These are phyloP conservation scores for Proctacanthus coquilletti DNA, from an alignment of 1,140 invertebrate species.

Conservation along the genomic window DNA sequence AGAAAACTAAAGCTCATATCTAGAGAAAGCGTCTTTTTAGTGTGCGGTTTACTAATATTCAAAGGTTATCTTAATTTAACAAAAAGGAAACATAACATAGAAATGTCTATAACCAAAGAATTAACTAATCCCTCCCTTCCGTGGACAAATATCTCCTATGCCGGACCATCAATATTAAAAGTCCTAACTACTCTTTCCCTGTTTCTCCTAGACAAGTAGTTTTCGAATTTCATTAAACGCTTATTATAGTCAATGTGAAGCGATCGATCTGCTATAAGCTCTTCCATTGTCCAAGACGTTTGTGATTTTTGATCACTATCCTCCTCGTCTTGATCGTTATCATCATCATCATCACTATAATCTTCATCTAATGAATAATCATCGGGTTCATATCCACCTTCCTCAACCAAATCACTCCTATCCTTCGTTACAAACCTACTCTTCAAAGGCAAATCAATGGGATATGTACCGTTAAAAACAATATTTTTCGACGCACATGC, in stretches of 20 bases:
- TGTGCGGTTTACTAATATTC: no score
- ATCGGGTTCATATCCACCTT: conserved; percentile 17
- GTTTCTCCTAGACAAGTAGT: conserved; percentile 21
- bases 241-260: conserved; percentile 28
- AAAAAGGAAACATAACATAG: no score
- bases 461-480: conserved; percentile 66
- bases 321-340: conserved; percentile 15
- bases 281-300: conserved; percentile 25
- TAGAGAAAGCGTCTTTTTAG: no score
- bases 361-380: conserved; percentile 5
- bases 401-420: conserved; percentile 15
- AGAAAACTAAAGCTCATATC: no score
- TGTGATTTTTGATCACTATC: conserved; percentile 16
- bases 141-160: background rate
- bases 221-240: conserved; percentile 21
- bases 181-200: conserved; percentile 14
- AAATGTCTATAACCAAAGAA: no score
- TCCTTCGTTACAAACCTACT: conserved; percentile 7
- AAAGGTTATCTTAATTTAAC: no score
- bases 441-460: conserved; percentile 48
- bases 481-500: conserved; percentile 11
- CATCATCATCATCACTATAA: conserved; percentile 12
- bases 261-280: conserved; percentile 21
- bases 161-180: conserved; percentile 22
- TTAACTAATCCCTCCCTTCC: no score